phyloP scores from a whole-genome alignment of 2,888 invertebrate species.

The Elgonia sp. region DNA sequence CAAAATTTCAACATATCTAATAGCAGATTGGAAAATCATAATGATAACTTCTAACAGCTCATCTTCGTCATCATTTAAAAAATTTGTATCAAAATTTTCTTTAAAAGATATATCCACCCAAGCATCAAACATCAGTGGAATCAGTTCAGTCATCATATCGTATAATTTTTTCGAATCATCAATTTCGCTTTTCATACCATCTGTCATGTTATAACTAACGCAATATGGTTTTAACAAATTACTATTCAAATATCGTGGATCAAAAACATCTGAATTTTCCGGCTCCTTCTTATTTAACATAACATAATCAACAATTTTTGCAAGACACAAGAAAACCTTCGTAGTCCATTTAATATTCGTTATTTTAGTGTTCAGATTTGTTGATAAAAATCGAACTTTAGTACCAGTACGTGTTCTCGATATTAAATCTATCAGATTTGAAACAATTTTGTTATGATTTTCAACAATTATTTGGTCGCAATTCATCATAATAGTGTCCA shows the following conservation, averaged over 20 bases:
- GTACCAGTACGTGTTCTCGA: constrained; percentile 90
- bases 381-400: constrained; percentile 89
- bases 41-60: constrained; percentile 89
- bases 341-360: constrained; percentile 94
- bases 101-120: constrained; percentile 93
- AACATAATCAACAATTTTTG: constrained; percentile 88
- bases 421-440: constrained; percentile 94
- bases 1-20: constrained; percentile 86
- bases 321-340: constrained; percentile 92
- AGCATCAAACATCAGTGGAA: constrained; percentile 93
- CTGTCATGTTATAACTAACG: constrained; percentile 78
- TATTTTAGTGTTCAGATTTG: constrained; percentile 91
- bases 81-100: constrained; percentile 86
- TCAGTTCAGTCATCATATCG: constrained; percentile 90
- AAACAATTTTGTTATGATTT: constrained; percentile 91
- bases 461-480: constrained; percentile 90
- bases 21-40: constrained; percentile 89
- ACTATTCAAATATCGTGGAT: constrained; percentile 76
- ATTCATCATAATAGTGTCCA: constrained; percentile 92
- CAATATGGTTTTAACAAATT: constrained; percentile 75
- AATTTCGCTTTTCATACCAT: constrained; percentile 68
- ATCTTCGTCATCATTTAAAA: constrained; percentile 90
- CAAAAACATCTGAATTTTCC: no score
- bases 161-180: constrained; percentile 88
- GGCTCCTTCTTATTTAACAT: constrained; percentile 67